These are phyloP conservation scores for Trachemys scripta DNA, from an alignment of 2,113 vertebrate genomes.

Conservation along the genomic window DNA sequence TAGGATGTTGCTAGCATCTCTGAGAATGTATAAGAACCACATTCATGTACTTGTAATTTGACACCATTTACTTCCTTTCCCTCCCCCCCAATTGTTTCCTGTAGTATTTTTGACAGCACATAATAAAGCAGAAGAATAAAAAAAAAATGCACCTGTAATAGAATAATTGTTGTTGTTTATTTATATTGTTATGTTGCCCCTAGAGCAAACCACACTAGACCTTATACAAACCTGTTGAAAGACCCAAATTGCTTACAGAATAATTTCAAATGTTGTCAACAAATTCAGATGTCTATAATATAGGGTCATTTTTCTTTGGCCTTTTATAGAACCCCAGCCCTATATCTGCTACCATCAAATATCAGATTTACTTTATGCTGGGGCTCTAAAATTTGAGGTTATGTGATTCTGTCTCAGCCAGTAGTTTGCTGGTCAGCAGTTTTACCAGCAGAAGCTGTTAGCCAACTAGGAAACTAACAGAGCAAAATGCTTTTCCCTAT, in stretches of 20 bases:
- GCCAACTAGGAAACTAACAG: neutral
- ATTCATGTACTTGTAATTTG: neutral
- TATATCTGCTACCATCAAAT: neutral
- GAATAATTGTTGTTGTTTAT: neutral
- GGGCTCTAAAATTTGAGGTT: neutral
- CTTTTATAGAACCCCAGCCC: neutral
- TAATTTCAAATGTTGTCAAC: neutral
- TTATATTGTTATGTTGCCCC: neutral
- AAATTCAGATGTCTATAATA: neutral
- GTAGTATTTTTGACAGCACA: neutral
- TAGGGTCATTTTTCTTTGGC: neutral
- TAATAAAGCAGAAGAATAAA: neutral
- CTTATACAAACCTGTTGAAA: neutral
- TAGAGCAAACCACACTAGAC: neutral
- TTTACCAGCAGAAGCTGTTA: neutral
- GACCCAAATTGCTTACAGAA: neutral
- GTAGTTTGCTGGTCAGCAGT: neutral
- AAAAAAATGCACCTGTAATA: neutral
- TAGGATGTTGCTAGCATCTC: neutral
- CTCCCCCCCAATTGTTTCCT: neutral
- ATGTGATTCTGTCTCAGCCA: neutral
- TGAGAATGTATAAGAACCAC: fast-evolving
- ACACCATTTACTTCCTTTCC: neutral
- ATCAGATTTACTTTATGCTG: neutral
- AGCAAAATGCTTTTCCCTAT: neutral